Conservation (phyloP, 30 jellyfish, hydroid and myxozoan genomes). For the Euphysa ruthae region DNA sequence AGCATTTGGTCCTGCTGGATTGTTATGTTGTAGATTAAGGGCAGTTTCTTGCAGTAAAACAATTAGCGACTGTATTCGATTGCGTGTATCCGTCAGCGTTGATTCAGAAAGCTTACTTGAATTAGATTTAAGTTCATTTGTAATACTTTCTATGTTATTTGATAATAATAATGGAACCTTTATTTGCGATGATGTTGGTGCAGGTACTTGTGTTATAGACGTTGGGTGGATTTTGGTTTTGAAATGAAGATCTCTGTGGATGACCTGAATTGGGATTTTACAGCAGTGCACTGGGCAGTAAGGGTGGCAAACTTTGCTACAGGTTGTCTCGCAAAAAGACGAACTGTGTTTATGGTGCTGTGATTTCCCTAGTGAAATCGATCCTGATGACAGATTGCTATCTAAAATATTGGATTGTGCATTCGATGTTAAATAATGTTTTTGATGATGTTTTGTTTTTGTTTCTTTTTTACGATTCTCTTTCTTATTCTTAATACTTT, state of each 20-base stretch:
- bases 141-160: background rate
- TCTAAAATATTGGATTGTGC: background rate
- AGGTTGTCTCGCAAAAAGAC: background rate
- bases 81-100: background rate
- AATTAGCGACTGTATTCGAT: background rate
- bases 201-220: background rate
- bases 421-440: too few relatives aligned
- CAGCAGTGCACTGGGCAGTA: too few relatives aligned
- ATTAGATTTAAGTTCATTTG: too few relatives aligned
- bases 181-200: background rate
- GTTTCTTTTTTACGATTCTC: background rate
- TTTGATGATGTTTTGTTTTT: background rate
- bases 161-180: background rate
- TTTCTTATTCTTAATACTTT: background rate
- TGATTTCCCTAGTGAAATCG: background rate
- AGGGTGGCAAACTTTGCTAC: too few relatives aligned
- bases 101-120: background rate
- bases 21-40: background rate
- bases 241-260: too few relatives aligned
- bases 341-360: background rate
- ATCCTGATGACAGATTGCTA: background rate
- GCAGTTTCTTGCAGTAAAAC: background rate
- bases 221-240: too few relatives aligned
- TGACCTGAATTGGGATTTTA: background rate
- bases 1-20: background rate